phyloP scores from a whole-genome alignment of 2,113 vertebrate species.

The Podarcis cretensis region DNA sequence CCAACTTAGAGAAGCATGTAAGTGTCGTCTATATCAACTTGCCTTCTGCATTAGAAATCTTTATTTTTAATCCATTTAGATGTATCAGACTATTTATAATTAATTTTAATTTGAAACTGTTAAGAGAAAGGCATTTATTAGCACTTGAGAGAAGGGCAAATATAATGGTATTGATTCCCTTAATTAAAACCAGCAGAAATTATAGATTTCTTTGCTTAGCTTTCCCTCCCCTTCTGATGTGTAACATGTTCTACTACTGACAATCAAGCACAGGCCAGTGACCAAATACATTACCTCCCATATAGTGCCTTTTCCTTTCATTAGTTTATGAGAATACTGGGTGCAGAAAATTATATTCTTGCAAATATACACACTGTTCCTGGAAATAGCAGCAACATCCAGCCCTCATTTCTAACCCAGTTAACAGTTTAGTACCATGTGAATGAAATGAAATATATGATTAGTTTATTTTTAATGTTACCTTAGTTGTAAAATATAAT shows the following conservation, averaged over 20 bases:
- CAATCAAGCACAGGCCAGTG: background rate
- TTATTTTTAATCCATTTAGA: background rate
- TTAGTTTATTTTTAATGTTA: background rate
- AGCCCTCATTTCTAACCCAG: background rate
- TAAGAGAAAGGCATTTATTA: conserved; percentile 4
- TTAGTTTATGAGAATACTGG: background rate
- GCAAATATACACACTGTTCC: background rate
- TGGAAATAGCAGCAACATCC: background rate
- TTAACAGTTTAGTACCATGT: background rate
- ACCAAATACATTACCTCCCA: background rate
- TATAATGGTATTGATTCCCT: conserved; percentile 5
- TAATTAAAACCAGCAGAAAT: background rate
- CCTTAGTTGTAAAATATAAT: too few relatives aligned
- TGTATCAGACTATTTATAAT: background rate
- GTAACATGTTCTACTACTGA: background rate
- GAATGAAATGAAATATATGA: background rate
- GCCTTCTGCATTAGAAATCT: background rate
- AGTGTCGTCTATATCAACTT: background rate
- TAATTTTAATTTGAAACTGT: background rate
- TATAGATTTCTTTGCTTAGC: background rate
- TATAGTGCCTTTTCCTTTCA: background rate
- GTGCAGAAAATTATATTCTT: background rate
- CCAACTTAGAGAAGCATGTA: background rate
- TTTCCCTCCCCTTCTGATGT: background rate
- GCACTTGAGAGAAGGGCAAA: conserved; percentile 23